Evolutionary conservation across 2,888 invertebrate genomes (phyloP), one percentile per base, ranked within the genome.

Genomic region (Molorchus minor): DNA sequence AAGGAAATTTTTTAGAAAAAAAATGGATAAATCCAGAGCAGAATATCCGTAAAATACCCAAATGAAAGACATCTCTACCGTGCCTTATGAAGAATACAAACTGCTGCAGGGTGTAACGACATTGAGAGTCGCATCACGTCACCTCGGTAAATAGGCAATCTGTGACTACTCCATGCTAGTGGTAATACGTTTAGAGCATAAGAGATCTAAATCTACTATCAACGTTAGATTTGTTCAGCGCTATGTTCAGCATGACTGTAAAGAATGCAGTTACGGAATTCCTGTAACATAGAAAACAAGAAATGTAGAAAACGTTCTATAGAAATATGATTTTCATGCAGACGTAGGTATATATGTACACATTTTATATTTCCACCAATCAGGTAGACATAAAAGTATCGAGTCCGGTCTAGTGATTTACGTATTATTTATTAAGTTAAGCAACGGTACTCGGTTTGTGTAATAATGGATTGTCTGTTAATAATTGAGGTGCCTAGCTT

Each of bases 61-160:
- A 16, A 41, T 12, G 17, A 13, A 19, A 10, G 12, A 29, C 52
- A 41, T 33, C 30, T 36, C n/a, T n/a, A n/a, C n/a, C n/a, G n/a
- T n/a, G n/a, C n/a, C n/a, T n/a, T 25, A 29, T 30, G 53, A 20
- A 53, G 49, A 61, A 56, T 56, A 53, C 61, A 35, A 45, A 40
- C 58, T 46, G 38, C 16, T 29, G 13, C 12, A 20, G 25, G 43
- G 64, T 61, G 58, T 62, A 56, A 63, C 61, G 59, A 41, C 53
- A 61, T 71, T 66, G 52, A 58, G 61, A 73, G 70, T 72, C 73
- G 35, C 62, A 54, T 69, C 73, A 72, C 74, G 72, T 68, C 61
- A 62, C 61, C 59, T 53, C 67, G 63, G 69, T 69, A 72, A 74
- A 74, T 73, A 72, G 74, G 67, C 74, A 74, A 72, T 72, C 72